phyloP scores from a whole-genome alignment of 2,888 invertebrate species.

The Pharmacophagus antenor region DNA sequence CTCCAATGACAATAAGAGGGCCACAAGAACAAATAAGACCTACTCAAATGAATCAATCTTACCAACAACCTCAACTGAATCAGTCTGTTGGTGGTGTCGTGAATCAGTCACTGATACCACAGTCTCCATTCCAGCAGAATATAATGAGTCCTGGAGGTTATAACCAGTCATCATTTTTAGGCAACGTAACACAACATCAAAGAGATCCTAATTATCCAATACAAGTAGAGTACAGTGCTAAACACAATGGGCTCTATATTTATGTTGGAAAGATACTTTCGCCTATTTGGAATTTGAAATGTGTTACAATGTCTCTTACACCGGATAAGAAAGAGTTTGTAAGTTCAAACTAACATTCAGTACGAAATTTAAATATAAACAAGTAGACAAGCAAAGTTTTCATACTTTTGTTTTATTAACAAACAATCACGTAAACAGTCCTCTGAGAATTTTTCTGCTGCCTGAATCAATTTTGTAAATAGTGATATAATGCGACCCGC shows the following conservation, averaged over 20 bases:
- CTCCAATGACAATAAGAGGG: constrained; percentile 68
- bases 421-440: no score
- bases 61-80: constrained; percentile 56
- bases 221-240: constrained; percentile 82
- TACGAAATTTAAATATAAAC: background rate
- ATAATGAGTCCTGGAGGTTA: constrained; percentile 58
- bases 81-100: constrained; percentile 60
- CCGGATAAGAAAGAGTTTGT: constrained; percentile 81
- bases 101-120: constrained; percentile 56
- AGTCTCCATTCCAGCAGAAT: constrained; percentile 60
- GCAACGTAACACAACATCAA: constrained; percentile 64
- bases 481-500: no score
- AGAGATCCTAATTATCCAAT: constrained; percentile 62
- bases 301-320: constrained; percentile 82
- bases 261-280: constrained; percentile 93
- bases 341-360: constrained; percentile 48
- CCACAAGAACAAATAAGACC: constrained; percentile 59
- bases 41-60: constrained; percentile 62
- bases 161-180: constrained; percentile 63
- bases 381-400: background rate
- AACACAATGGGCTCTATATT: constrained; percentile 96
- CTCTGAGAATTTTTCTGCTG: no score
- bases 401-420: no score
- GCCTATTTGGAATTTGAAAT: constrained; percentile 92
- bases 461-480: no score